Evolutionary conservation across 2,888 invertebrate genomes (phyloP), one percentile per base, ranked within the genome.

Genomic region (Ectropis crepuscularia): DNA sequence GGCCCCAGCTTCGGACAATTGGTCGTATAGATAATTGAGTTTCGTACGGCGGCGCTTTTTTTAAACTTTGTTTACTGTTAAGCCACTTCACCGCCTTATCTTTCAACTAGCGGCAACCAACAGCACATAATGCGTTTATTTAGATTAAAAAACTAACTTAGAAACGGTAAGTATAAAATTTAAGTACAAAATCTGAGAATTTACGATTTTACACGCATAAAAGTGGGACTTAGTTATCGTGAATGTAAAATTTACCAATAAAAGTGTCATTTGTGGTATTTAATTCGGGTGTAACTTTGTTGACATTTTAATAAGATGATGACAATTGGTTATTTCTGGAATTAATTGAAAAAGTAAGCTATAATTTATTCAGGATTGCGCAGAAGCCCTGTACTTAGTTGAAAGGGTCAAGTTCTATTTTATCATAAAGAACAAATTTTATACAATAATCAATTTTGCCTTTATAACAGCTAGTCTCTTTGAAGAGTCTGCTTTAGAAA

Each of bases 21-120:
- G 91, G 88, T 87, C 84, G 86, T 90, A 89, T 87, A 91, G 90
- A 89, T 92, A 92, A 92, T 92, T 91, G 91, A 89, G 87, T 88
- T 89, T 90, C 71, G 86, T 77, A 77, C 78, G 78, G 75, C 74
- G 81, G 87, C 84, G 83, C 77, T 72, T 81, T 81, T 87, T 86
- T 85, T 68, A 75, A 77, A 79, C 71, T 71, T 65, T 82, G 83
- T 86, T 88, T 85, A 86, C 87, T 85, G 87, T 86, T 88, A 83
- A 67, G 75, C 79, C 81, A 83, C 83, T 88, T 81, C 77, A 67
- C 74, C 78, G 71, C 74, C 61, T 83, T 83, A 81, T 86, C 83
- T 67, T 62, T 48, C 58, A 67, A 65, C 65, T 65, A 75, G 69
- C 74, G 71, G 73, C 76, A 72, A 70, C 74, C 77, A 74, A 81